A percentile compares a stretch with the other conserved stretches of the same genome.
These are phyloP conservation scores for Neosilurus mollespiculum DNA, from an alignment of 2,797 vertebrate genomes.

Conservation along the genomic window DNA sequence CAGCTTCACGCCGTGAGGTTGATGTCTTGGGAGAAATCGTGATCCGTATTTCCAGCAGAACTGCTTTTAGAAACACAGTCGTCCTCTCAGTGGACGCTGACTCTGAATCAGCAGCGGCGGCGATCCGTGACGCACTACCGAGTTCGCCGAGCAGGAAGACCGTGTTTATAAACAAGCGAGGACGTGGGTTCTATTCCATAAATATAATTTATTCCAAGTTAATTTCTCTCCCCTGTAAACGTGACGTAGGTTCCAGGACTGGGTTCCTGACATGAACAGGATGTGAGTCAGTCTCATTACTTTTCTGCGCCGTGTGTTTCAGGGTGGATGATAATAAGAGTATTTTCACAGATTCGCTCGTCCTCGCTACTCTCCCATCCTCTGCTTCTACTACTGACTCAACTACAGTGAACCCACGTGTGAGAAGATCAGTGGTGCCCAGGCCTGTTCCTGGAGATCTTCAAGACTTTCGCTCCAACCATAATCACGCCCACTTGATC, in stretches of 20 bases:
- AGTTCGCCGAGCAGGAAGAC: background rate
- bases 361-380: too few species aligned
- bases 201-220: background rate
- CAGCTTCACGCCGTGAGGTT: background rate
- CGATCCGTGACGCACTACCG: background rate
- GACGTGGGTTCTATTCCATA: background rate
- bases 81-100: background rate
- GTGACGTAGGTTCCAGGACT: background rate
- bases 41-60: slow-evolving; percentile 20
- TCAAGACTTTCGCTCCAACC: too few species aligned
- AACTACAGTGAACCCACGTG: background rate
- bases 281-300: slow-evolving; percentile 2
- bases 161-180: background rate
- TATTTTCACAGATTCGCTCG: background rate
- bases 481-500: too few species aligned
- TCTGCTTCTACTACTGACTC: background rate
- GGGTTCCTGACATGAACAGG: background rate
- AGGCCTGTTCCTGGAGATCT: too few species aligned
- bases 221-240: background rate
- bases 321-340: background rate
- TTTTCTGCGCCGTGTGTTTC: background rate
- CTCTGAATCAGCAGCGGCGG: background rate
- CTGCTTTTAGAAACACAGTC: slow-evolving; percentile 12
- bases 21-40: background rate
- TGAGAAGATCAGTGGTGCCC: too few species aligned